A percentile compares a stretch with the other conserved stretches of the same genome.
Evolutionary conservation across 2,113 vertebrate genomes (phyloP).

Genomic region (Oryzias javanicus): DNA sequence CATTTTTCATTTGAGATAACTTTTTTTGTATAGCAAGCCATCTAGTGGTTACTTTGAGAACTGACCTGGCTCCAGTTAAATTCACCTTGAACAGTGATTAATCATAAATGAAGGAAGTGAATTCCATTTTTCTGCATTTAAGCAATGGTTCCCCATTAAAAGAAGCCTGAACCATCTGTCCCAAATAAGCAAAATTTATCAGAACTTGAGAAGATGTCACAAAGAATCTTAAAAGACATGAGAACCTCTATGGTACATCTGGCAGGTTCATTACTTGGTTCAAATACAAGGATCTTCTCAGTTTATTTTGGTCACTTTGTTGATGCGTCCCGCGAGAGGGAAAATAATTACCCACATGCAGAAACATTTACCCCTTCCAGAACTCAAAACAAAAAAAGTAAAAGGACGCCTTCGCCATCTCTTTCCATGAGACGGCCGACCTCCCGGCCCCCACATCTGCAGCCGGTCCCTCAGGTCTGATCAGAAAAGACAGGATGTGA

Average conservation of each 20-base stretch:
- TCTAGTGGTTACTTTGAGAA: too few species aligned
- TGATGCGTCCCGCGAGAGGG: constrained; percentile 57
- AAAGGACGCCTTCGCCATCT: constrained; percentile 42
- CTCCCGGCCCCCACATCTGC: constrained; percentile 61
- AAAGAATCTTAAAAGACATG: neutral
- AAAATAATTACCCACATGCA: constrained; percentile 22
- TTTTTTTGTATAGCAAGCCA: too few species aligned
- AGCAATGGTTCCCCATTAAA: too few species aligned
- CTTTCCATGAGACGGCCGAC: constrained; percentile 51
- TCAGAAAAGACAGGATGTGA: constrained; percentile 78
- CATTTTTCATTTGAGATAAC: too few species aligned
- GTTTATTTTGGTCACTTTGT: constrained; percentile 53
- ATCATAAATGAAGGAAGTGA: too few species aligned
- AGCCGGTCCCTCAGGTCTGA: constrained; percentile 70
- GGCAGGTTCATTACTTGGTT: constrained; percentile 57
- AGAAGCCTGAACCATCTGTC: too few species aligned
- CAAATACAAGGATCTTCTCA: constrained; percentile 24
- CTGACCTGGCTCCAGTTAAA: too few species aligned
- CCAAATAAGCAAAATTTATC: too few species aligned
- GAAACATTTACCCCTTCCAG: constrained; percentile 54
- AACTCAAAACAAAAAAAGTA: constrained; percentile 53
- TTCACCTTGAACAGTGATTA: too few species aligned
- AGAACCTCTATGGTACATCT: constrained; percentile 18
- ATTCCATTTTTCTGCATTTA: too few species aligned
- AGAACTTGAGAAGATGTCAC: neutral